Base-by-base conservation (phyloP, 1,140 invertebrate species). In the Eumaeus atala region DNA sequence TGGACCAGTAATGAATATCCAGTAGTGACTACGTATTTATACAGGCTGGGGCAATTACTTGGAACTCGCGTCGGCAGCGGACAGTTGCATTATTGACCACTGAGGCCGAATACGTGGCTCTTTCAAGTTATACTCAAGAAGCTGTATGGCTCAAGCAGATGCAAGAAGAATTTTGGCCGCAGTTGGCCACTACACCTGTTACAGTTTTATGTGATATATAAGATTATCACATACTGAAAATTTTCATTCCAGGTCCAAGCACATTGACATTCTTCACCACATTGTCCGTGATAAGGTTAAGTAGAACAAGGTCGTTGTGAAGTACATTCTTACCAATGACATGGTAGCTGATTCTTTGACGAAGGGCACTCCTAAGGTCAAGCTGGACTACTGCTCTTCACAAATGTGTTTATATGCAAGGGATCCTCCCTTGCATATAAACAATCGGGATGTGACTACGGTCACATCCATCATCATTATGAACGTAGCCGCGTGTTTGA, bases 311-410 rank as follows among this genome's bases (percentile, higher is more conserved):
- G 66, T 67, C 51, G 59, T 65, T 5, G 62, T 69, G 0, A 54
- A 7, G 0, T 66, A 65, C 33, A 40, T 59, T 14, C 58, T 58
- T 2, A 67, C 62, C 0, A 48, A 63, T 11, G 6, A 33, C 51
- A 70, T 72, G 62, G 59, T 69, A 2, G 64, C 70, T 18, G 62
- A 70, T 54, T 48, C 42, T 0, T 40, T 71, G 0, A 63, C 66
- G 1, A 68, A 71, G 58, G 55, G 66, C 3, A 68, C 61, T 9
- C 4, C 66, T 14, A 9, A 60, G 1, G 4, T 55, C 0, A 68
- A 71, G 47, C 34, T 66, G n/a, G 38, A 9, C 0, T 67, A 51
- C 10, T 71, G 65, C 49, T 35, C 62, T 0, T 47, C 61, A 1
- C 66, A 51, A 21, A 70, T 67, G 58, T 57, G 64, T 0, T 59